Base-by-base conservation (phyloP, 1,140 invertebrate species). In the Drosophila ananassae region DNA sequence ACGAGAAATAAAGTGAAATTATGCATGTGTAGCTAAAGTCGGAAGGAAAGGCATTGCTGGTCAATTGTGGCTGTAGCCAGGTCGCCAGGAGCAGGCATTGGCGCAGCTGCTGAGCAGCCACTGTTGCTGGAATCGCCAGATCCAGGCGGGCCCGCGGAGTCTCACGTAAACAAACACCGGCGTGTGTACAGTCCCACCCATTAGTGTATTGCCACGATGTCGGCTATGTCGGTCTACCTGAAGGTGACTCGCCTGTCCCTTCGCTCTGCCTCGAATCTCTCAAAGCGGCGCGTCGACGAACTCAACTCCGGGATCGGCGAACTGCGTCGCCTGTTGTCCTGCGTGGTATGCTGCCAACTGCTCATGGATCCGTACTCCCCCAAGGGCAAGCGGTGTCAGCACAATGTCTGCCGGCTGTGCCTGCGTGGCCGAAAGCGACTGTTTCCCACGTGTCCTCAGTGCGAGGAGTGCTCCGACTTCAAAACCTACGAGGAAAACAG, bases 331-430 rank as follows among this genome's bases (percentile, higher is more conserved):
- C 96, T 97, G 74, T 93, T 98, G 62, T 96, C 96, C 63, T 98
- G 97, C 92, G 96, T 96, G 58, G 97, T 98, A 37, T 98, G 97
- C 92, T 95, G 95, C 56, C 95, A 96, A 89, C 93, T 98, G 59
- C 92, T 98, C 47, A 95, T 95, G 50, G 95, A 97, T 90, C 97
- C 97, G 2, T 95, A 95, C 89, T 95, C 96, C 46, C 96, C 97
- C n/a, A 79, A 73, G 30, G 95, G 95, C 77, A 95, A 94, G n/a
- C 94, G 94, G 59, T 98, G 97, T 93, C 96, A 97, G 92, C 97
- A 98, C 93, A 95, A 97, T 92, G 96, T 98, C 13, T 98, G 97
- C 78, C 92, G 93, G n/a, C 92, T 92, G 63, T 98, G 97, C 91
- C 94, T 95, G 80, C 96, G 97, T 48, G 96, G 96, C 2, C 95